A percentile compares a stretch with the other conserved stretches of the same genome.
These are phyloP conservation scores for Megaceryle maxima DNA, from an alignment of 2,113 vertebrate genomes.

Conservation along the genomic window DNA sequence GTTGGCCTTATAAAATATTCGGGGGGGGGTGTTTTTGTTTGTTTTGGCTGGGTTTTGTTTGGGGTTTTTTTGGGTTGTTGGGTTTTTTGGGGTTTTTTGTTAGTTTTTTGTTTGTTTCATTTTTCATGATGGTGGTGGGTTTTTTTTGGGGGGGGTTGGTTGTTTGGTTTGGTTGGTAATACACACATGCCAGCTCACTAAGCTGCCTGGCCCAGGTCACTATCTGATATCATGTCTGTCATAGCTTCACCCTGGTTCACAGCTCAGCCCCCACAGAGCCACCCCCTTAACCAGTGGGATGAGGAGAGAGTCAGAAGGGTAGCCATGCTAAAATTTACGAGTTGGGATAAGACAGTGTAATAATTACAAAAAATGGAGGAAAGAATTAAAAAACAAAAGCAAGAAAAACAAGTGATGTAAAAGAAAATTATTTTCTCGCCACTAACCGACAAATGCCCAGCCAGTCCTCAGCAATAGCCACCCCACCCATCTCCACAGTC, in stretches of 20 bases:
- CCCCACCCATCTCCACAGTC: not conserved
- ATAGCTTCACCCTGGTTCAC: not conserved
- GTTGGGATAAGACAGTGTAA: not conserved
- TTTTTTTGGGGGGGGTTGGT: too few species aligned
- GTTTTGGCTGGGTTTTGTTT: too few species aligned
- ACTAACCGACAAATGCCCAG: too few species aligned
- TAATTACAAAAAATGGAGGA: not conserved
- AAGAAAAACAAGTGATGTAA: not conserved
- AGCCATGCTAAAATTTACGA: not conserved
- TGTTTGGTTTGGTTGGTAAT: too few species aligned
- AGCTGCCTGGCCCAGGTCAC: not conserved
- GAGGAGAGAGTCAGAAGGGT: not conserved
- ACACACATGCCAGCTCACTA: not conserved
- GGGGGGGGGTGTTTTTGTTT: too few species aligned
- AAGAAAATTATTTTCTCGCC: not conserved
- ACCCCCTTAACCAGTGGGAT: not conserved
- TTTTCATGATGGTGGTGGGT: too few species aligned
- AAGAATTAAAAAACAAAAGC: not conserved
- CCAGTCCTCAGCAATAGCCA: too few species aligned
- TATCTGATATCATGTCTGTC: not conserved
- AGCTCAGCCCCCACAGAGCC: not conserved
- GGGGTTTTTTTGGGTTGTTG: too few species aligned
- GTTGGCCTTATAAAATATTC: not conserved
- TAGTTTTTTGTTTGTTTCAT: too few species aligned
- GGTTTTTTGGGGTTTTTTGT: too few species aligned